Conservation (phyloP, 2,797 vertebrate genomes). For the Phaenicophaeus curvirostris region DNA sequence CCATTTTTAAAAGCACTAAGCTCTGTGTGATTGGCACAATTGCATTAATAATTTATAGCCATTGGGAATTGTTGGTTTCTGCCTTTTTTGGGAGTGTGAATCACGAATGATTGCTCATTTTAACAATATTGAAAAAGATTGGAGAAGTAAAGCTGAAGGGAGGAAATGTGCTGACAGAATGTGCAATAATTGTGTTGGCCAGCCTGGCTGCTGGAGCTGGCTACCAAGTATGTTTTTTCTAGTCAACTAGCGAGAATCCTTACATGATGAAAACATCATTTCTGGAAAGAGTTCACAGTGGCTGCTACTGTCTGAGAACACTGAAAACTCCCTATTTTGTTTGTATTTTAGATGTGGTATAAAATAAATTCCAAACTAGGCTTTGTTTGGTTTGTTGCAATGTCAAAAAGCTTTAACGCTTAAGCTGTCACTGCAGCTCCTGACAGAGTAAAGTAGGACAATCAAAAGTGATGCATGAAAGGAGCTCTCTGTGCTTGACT, state of each 20-base stretch:
- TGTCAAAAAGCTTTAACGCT: constrained; percentile 26
- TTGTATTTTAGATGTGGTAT: background rate
- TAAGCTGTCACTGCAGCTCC: background rate
- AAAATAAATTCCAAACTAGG: constrained; percentile 6
- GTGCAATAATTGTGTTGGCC: constrained; percentile 58
- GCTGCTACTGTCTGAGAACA: background rate
- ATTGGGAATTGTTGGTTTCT: constrained; percentile 62
- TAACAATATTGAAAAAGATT: constrained; percentile 58
- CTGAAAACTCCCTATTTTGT: background rate
- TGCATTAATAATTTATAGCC: constrained; percentile 70
- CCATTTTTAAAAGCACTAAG: constrained; percentile 54
- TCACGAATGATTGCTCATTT: constrained; percentile 64
- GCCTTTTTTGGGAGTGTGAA: constrained; percentile 58
- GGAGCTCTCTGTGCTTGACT: background rate
- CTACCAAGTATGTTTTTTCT: constrained; percentile 30
- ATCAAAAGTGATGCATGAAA: constrained; percentile 33
- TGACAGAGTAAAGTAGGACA: constrained; percentile 54
- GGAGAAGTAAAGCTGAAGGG: constrained; percentile 42
- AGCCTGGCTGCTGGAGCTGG: constrained; percentile 52
- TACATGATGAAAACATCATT: background rate
- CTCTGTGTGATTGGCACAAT: constrained; percentile 63
- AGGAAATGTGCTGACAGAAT: constrained; percentile 67
- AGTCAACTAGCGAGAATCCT: background rate
- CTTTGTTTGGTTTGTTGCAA: constrained; percentile 24
- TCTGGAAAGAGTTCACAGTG: background rate